These are phyloP conservation scores for Sparidentex hasta DNA, from an alignment of 2,797 vertebrate genomes.

Conservation along the genomic window DNA sequence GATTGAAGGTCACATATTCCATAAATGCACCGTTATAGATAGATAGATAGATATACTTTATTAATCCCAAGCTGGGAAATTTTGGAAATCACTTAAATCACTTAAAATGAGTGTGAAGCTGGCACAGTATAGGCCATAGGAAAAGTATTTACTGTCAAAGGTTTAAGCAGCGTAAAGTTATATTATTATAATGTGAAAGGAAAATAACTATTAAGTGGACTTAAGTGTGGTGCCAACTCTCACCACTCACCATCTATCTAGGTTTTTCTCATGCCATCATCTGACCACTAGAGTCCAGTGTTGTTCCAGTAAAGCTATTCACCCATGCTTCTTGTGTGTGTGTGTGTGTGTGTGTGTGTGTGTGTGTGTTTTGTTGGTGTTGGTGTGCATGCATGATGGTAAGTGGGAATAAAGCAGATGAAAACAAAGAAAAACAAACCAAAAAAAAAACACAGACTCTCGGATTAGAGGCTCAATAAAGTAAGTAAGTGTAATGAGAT, in stretches of 20 bases:
- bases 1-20: neutral
- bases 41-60: too few species aligned
- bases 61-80: too few species aligned
- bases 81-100: too few species aligned
- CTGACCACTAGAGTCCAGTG: slow-evolving; percentile 70
- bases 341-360: neutral
- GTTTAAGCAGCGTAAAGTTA: neutral
- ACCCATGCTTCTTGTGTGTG: neutral
- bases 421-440: slow-evolving; percentile 5
- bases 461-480: too few species aligned
- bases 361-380: neutral
- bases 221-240: neutral
- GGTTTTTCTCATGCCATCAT: neutral
- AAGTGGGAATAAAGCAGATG: neutral
- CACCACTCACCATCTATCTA: neutral
- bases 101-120: neutral
- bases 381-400: neutral
- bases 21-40: neutral
- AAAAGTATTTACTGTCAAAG: neutral
- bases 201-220: neutral
- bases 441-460: too few species aligned
- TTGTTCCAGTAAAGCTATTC: slow-evolving; percentile 21
- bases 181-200: neutral
- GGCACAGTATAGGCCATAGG: neutral
- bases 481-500: too few species aligned